These are phyloP conservation scores for Aldabrachelys gigantea DNA, from an alignment of 2,113 vertebrate genomes.

Conservation along the genomic window DNA sequence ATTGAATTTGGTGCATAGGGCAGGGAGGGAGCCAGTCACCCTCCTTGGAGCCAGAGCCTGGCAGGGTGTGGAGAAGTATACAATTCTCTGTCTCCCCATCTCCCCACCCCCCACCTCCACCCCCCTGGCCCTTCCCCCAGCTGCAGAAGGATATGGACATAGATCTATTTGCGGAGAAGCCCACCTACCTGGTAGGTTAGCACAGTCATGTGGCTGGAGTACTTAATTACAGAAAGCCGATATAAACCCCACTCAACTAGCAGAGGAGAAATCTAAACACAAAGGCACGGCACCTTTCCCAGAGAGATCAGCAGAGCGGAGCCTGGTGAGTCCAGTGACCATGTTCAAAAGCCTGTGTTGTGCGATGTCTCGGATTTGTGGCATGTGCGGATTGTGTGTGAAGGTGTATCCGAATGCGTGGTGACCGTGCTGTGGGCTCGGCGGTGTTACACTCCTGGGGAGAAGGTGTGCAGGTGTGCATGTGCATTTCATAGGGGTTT, in stretches of 20 bases:
- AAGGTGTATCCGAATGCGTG: fast-evolving
- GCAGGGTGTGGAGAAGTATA: not conserved
- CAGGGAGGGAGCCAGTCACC: not conserved
- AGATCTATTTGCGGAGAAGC: not conserved
- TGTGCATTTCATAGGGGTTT: too few relatives aligned
- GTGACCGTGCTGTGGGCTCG: not conserved
- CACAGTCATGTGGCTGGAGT: slow-evolving; percentile 56
- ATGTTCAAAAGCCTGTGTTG: fast-evolving
- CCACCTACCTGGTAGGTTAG: slow-evolving; percentile 61
- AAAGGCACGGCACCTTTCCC: fast-evolving
- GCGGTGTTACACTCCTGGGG: not conserved
- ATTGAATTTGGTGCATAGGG: not conserved
- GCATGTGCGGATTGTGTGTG: too few relatives aligned
- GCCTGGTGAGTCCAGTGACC: not conserved
- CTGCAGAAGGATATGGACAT: not conserved
- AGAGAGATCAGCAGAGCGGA: not conserved
- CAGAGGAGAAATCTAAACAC: slow-evolving; percentile 17
- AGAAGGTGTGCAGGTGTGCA: too few relatives aligned
- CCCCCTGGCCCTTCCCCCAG: fast-evolving
- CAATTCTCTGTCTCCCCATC: not conserved
- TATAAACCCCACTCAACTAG: slow-evolving; percentile 59
- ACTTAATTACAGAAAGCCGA: slow-evolving; percentile 54
- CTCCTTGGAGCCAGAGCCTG: fast-evolving
- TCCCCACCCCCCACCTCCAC: not conserved
- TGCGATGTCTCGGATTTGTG: slow-evolving; percentile 32